A percentile compares a stretch with the other conserved stretches of the same genome.
These are phyloP conservation scores for Corvus hawaiiensis DNA, from an alignment of 2,113 vertebrate genomes.

Conservation along the genomic window DNA sequence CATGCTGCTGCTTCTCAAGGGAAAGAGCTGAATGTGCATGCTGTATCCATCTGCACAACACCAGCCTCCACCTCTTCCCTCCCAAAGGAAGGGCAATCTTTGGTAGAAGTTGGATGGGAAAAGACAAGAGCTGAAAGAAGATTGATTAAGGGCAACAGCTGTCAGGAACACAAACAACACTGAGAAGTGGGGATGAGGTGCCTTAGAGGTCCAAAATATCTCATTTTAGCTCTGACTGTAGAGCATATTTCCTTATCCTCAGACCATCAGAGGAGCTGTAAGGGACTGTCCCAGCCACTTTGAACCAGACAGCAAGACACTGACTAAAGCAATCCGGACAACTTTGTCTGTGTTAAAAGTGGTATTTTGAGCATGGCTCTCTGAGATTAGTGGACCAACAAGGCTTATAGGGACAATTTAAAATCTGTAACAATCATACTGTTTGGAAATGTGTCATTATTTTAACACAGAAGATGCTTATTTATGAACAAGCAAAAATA, in stretches of 20 bases:
- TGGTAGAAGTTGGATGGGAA: neutral
- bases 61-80: neutral
- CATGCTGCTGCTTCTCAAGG: neutral
- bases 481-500: neutral
- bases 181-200: neutral
- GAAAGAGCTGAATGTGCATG: rapidly evolving
- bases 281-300: neutral
- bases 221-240: neutral
- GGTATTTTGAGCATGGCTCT: neutral
- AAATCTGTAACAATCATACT: neutral
- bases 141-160: neutral
- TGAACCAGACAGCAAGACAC: neutral
- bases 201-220: neutral
- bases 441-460: neutral
- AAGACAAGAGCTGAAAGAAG: neutral
- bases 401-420: neutral
- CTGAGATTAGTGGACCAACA: neutral
- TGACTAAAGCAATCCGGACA: neutral
- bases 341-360: neutral
- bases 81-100: neutral
- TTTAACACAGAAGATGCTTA: neutral
- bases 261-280: neutral
- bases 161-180: neutral
- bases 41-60: neutral
- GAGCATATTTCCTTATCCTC: neutral